A percentile compares a stretch with the other conserved stretches of the same genome.
Conservation (phyloP, 2,888 invertebrate genomes). For the Drosophila mercatorum region DNA sequence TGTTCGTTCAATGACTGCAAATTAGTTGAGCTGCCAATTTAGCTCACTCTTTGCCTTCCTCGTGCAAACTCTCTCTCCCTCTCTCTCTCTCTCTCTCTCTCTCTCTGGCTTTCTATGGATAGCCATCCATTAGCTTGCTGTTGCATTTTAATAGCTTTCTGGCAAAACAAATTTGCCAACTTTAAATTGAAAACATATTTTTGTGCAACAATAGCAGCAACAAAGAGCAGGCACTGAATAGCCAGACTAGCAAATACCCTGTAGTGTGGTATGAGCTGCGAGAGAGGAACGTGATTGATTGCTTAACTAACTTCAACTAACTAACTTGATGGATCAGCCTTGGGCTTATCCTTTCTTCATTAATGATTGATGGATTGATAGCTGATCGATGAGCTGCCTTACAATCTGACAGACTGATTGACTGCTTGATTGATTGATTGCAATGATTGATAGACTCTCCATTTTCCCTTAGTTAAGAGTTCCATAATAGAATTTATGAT, state of each 20-base stretch:
- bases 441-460: not conserved
- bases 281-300: not conserved
- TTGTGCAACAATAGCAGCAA: slow-evolving; percentile 47
- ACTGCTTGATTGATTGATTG: not conserved
- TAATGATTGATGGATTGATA: not conserved
- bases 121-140: slow-evolving; percentile 46
- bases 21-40: slow-evolving; percentile 40
- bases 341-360: too few relatives aligned
- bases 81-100: not conserved
- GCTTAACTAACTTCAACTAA: not conserved
- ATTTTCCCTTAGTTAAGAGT: too few relatives aligned
- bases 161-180: slow-evolving; percentile 62
- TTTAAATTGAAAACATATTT: slow-evolving; percentile 76
- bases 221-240: not conserved
- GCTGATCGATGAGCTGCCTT: not conserved
- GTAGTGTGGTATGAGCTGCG: not conserved
- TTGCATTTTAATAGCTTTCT: slow-evolving; percentile 57
- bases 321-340: not conserved
- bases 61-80: not conserved
- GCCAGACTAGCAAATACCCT: slow-evolving; percentile 3
- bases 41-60: not conserved
- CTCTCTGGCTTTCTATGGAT: not conserved
- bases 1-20: slow-evolving; percentile 45
- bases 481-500: not conserved
- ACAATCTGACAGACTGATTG: not conserved